Conservation (phyloP, 1,140 invertebrate species). For the Rhopalosiphum maidis region DNA sequence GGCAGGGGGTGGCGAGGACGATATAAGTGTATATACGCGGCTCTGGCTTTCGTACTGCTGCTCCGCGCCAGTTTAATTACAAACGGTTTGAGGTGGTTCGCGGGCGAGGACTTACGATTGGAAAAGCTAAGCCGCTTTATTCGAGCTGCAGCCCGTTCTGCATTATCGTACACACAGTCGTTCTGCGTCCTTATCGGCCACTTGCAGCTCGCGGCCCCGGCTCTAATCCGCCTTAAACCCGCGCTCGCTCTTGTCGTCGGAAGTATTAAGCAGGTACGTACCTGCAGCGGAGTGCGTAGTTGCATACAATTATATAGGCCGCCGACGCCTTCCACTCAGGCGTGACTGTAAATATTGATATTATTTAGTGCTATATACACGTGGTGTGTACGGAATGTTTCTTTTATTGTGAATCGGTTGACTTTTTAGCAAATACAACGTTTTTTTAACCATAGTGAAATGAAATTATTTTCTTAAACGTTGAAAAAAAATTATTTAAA, state of each 20-base stretch:
- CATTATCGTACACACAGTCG: constrained; percentile 3
- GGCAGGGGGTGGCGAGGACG: background rate
- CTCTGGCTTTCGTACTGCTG: constrained; percentile 6
- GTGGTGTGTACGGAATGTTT: background rate
- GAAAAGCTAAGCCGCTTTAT: constrained; percentile 49
- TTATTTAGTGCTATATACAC: background rate
- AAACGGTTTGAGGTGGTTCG: background rate
- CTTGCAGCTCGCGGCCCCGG: background rate
- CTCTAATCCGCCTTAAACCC: constrained; percentile 23
- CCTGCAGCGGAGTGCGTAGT: background rate
- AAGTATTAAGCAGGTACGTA: background rate
- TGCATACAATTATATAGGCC: constrained; percentile 22
- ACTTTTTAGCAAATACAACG: too few relatives aligned
- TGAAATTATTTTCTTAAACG: too few relatives aligned
- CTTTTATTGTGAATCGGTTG: too few relatives aligned
- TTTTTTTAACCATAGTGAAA: too few relatives aligned
- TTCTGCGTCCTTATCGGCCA: constrained; percentile 28
- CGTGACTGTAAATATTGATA: background rate
- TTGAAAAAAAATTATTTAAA: too few relatives aligned
- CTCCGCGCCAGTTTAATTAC: constrained; percentile 25
- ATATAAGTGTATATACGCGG: background rate
- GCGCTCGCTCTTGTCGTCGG: background rate
- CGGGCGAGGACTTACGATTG: constrained; percentile 40
- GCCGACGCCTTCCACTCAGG: background rate
- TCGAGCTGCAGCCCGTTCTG: background rate